phyloP scores from a whole-genome alignment of 2,888 invertebrate species.

The Petrolisthes cinctipes region DNA sequence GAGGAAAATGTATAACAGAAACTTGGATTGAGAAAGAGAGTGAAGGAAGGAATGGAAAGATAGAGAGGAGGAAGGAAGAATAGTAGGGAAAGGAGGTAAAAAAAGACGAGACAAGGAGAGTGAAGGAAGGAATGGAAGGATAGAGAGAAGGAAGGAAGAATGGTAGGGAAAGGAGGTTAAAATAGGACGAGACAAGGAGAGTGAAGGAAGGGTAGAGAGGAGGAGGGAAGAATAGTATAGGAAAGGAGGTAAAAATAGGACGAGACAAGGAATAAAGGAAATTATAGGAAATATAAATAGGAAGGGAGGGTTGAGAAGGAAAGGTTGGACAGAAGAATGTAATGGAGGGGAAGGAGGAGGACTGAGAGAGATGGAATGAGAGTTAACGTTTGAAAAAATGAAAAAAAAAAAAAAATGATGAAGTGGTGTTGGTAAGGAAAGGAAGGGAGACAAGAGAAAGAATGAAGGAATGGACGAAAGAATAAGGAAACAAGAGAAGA shows the following conservation, averaged over 20 bases:
- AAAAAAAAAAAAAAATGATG: not conserved
- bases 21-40: too few species aligned
- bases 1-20: too few species aligned
- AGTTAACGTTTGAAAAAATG: not conserved
- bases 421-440: not conserved
- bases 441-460: not conserved
- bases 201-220: not conserved
- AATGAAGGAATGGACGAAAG: not conserved
- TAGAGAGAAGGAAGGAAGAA: not conserved
- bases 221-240: not conserved
- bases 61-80: too few species aligned
- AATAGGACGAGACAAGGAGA: too few species aligned
- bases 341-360: not conserved
- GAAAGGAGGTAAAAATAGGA: not conserved
- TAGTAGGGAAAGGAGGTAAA: too few species aligned
- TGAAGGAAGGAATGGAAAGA: too few species aligned
- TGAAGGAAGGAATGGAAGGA: not conserved
- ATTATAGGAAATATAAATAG: not conserved
- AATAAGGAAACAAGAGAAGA: not conserved
- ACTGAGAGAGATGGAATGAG: not conserved
- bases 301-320: not conserved
- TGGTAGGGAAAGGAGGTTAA: not conserved
- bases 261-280: not conserved
- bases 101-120: not conserved
- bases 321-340: not conserved